Conservation (phyloP, 1,140 invertebrate species). For the Arctopsyche grandis region DNA sequence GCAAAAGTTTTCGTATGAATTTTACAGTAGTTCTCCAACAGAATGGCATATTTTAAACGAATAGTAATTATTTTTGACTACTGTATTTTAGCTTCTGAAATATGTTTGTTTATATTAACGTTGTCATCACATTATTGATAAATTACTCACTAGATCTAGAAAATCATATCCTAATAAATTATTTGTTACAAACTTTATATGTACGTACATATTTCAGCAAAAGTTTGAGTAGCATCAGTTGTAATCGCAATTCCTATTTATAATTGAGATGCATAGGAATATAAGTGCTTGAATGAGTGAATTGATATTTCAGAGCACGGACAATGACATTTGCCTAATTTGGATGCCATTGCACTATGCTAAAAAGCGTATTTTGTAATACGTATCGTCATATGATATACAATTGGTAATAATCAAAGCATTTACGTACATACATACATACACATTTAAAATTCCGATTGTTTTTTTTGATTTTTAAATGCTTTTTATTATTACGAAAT, state of each 20-base stretch:
- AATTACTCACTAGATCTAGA: too few species aligned
- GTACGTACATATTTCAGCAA: too few species aligned
- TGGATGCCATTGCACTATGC: not conserved
- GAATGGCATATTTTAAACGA: not conserved
- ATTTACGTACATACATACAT: too few species aligned
- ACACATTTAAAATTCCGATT: too few species aligned
- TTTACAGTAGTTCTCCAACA: not conserved
- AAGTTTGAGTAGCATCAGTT: not conserved
- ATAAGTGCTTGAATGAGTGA: not conserved
- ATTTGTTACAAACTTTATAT: too few species aligned
- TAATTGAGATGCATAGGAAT: conserved; percentile 7
- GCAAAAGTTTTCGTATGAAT: not conserved
- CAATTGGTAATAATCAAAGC: too few species aligned
- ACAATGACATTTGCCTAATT: conserved; percentile 13
- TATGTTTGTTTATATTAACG: too few species aligned
- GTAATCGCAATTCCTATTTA: not conserved
- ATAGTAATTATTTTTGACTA: not conserved
- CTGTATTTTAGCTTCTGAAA: not conserved
- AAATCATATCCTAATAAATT: too few species aligned
- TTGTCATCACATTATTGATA: too few species aligned
- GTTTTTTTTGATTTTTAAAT: too few species aligned
- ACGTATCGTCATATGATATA: not conserved
- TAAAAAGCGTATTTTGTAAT: not conserved
- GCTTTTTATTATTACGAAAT: too few species aligned
- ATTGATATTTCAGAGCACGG: not conserved